A percentile compares a stretch with the other conserved stretches of the same genome.
These are phyloP conservation scores for Xyliphius kryptos DNA, from an alignment of 2,113 vertebrate species.

Conservation along the genomic window DNA sequence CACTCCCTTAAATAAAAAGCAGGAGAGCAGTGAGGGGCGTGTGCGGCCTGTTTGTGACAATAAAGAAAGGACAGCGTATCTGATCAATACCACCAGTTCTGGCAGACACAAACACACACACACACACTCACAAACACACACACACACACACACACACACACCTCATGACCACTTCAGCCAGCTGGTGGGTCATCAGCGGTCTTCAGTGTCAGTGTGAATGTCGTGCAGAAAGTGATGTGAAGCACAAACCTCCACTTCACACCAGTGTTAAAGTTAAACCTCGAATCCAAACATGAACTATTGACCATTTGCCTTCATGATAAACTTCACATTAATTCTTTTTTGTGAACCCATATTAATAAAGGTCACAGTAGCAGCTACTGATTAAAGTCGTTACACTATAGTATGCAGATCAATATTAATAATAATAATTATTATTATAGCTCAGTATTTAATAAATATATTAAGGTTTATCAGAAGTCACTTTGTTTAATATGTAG, in stretches of 20 bases:
- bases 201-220: conserved; percentile 5
- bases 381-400: no score
- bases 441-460: neutral
- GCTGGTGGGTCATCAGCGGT: conserved; percentile 28
- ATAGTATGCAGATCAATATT: neutral
- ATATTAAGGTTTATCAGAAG: neutral
- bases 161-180: conserved; percentile 2
- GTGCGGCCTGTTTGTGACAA: conserved; percentile 32
- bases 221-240: no score
- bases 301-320: no score
- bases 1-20: conserved; percentile 26
- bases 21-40: conserved; percentile 12
- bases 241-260: no score
- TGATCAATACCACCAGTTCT: conserved; percentile 22
- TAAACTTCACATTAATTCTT: no score
- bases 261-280: no score
- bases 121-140: conserved; percentile 14
- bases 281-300: no score
- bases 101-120: conserved; percentile 5
- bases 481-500: no score
- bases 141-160: conserved; percentile 7
- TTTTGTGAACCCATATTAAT: no score
- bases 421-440: neutral
- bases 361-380: no score
- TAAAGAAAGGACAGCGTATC: conserved; percentile 33